These are phyloP conservation scores for Acleris emargana DNA, from an alignment of 2,888 invertebrate genomes.

Conservation along the genomic window DNA sequence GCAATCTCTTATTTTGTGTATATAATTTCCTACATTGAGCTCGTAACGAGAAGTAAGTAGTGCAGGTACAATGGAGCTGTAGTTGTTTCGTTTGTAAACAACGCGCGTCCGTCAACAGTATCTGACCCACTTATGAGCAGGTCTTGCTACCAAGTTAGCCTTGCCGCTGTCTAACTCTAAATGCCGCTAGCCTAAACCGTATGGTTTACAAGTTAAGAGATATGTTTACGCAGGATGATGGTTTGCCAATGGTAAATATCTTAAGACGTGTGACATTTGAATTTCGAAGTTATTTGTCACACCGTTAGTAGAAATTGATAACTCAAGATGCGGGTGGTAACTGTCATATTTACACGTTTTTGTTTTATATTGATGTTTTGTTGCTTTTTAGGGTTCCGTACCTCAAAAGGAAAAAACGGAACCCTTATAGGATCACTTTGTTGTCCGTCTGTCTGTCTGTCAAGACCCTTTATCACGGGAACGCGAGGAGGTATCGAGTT, in stretches of 20 bases:
- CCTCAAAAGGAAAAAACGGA: too few relatives aligned
- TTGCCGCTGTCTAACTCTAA: conserved; percentile 23
- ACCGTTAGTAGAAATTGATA: conserved; percentile 24
- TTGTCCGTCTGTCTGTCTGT: too few relatives aligned
- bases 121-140: conserved; percentile 56
- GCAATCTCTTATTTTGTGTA: too few relatives aligned
- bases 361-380: neutral
- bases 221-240: conserved; percentile 6
- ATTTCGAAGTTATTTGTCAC: conserved; percentile 13
- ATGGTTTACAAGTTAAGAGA: conserved; percentile 6
- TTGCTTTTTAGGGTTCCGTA: too few relatives aligned
- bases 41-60: conserved; percentile 17
- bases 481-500: too few relatives aligned
- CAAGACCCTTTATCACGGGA: too few relatives aligned
- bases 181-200: conserved; percentile 8
- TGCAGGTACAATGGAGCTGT: conserved; percentile 51
- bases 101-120: conserved; percentile 54
- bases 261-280: conserved; percentile 12
- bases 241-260: conserved; percentile 18
- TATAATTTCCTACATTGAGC: neutral
- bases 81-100: conserved; percentile 69
- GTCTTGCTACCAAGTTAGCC: conserved; percentile 26
- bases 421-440: too few relatives aligned
- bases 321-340: conserved; percentile 9
- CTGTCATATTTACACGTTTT: neutral